These are phyloP conservation scores for Sialia sialis DNA, from an alignment of 2,113 vertebrate genomes.

Conservation along the genomic window DNA sequence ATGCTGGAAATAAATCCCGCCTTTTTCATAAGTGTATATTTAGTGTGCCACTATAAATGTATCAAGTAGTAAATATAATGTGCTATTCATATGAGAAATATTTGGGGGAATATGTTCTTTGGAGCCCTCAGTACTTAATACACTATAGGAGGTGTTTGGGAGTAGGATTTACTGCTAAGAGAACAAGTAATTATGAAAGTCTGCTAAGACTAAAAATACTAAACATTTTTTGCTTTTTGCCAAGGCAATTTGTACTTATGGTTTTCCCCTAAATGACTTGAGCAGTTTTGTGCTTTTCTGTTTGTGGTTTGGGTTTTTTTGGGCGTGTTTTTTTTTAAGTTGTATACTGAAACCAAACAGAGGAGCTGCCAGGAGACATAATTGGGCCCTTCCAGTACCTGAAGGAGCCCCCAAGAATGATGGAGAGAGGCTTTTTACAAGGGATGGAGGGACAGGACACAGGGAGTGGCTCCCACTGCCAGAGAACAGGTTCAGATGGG, in stretches of 20 bases:
- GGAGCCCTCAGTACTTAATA: not conserved
- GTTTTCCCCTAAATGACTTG: not conserved
- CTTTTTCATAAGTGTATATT: not conserved
- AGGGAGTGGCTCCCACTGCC: not conserved
- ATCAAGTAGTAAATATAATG: not conserved
- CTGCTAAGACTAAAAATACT: not conserved
- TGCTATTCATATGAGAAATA: not conserved
- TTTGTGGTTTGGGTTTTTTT: not conserved
- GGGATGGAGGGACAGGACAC: not conserved
- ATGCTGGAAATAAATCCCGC: not conserved
- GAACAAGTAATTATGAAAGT: not conserved
- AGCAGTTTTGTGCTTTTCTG: not conserved
- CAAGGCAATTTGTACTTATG: not conserved
- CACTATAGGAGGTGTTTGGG: not conserved
- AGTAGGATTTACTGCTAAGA: not conserved
- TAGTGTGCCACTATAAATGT: not conserved
- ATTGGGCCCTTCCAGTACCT: not conserved
- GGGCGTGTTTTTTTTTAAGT: not conserved
- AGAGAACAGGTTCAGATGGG: accelerated
- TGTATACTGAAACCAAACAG: not conserved
- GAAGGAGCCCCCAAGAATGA: not conserved
- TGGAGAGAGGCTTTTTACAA: not conserved
- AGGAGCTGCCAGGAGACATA: not conserved
- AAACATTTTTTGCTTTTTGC: not conserved
- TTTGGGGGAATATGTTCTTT: not conserved